Percentiles rank a stretch among this genome's conserved stretches.
Evolutionary conservation across 2,113 vertebrate species (phyloP).

Genomic region (Nannospalax galili): DNA sequence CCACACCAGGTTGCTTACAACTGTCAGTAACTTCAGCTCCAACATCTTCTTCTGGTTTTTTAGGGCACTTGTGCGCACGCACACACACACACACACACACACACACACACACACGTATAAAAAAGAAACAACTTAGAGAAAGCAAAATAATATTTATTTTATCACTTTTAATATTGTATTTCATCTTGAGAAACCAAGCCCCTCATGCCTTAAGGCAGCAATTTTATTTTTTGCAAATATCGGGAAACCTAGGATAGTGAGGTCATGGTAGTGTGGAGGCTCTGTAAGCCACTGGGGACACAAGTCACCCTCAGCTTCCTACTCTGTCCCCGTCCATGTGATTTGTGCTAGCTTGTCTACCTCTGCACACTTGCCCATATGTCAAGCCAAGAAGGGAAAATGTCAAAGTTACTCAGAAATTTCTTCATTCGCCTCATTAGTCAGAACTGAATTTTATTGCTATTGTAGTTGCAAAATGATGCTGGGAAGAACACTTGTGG

Average conservation of each 20-base stretch:
- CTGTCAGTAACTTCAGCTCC: background rate
- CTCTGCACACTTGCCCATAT: background rate
- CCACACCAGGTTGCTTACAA: background rate
- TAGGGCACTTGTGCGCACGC: too few relatives aligned
- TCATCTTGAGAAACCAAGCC: background rate
- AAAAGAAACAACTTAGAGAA: background rate
- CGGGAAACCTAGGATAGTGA: too few relatives aligned
- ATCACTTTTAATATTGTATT: background rate
- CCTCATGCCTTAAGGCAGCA: background rate
- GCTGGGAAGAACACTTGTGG: background rate
- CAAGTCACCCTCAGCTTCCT: background rate
- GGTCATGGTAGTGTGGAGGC: accelerated
- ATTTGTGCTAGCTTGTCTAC: background rate
- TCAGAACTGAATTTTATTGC: background rate
- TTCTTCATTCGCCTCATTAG: background rate
- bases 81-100: too few relatives aligned
- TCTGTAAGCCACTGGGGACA: background rate
- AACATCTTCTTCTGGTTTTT: background rate
- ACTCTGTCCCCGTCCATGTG: accelerated
- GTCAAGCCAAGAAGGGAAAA: background rate
- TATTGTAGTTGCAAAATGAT: background rate
- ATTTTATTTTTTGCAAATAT: too few relatives aligned
- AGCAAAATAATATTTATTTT: background rate
- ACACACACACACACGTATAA: background rate
- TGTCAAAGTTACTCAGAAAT: background rate